Base-by-base conservation (phyloP, 2,113 vertebrate species). In the Speoplatyrhinus poulsoni region DNA sequence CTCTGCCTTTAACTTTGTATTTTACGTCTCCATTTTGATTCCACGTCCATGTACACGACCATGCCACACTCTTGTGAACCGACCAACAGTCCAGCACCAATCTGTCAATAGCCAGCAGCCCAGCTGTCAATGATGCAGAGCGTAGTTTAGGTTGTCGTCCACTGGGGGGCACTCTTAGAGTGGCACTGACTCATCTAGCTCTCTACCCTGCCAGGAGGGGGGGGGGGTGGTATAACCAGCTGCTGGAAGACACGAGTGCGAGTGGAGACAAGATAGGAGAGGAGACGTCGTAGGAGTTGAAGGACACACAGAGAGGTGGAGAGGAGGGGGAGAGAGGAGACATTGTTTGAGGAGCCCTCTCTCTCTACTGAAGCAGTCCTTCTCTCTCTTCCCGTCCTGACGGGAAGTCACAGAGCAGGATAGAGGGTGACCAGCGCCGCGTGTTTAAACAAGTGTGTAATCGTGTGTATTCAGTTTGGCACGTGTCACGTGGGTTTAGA, bases 111-210 rank as follows among this genome's bases (percentile, higher is more conserved):
- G 56, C 9, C 56, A 33, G 9, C 9, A 41, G 58, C 11, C 58
- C 13, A 26, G 26, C 33, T 6, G 32, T 36, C 12, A 19, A 46
- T 46, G 12, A 16, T 6, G 4, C 13, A 33, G 26, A 2, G 13
- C 85, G 89, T 57, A 80, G 68, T 85, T 76, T 19, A 41, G 3
- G 1, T 54, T 10, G 71, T 13, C 65, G 71, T 71, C 82, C 89
- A 89, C 86, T 84, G 77, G 87, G 85, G 85, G 89, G 89, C 87
- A 81, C 86, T 89, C 72, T 89, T 65, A 83, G 76, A 85, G 79
- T 84, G 84, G 81, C 60, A 64, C 75, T 73, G 60, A 56, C 49
- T 11, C 49, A 15, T 52, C 10, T 52, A 13, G 49, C 8, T 52
- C 3, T 11, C 49, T 11, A 52, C 10, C 49, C 49, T 52, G 53